These are phyloP conservation scores for Neoitamus cyanurus DNA, from an alignment of 2,888 invertebrate species.

Conservation along the genomic window DNA sequence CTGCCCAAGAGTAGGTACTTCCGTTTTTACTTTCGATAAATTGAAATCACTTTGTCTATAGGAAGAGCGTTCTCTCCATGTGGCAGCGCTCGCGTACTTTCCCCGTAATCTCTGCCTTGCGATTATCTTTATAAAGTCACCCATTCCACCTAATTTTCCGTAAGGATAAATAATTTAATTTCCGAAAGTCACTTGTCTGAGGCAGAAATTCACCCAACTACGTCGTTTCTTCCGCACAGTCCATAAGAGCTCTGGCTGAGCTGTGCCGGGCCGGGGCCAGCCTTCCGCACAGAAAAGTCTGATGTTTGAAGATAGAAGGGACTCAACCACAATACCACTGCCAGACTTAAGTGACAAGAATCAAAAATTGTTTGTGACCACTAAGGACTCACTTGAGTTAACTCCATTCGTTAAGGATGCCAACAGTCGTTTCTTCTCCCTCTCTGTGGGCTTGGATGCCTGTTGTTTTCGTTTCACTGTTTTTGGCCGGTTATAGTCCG, in stretches of 20 bases:
- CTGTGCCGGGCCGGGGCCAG: neutral
- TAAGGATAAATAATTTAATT: slow-evolving; percentile 49
- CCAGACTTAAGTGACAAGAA: slow-evolving; percentile 49
- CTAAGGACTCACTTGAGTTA: slow-evolving; percentile 49
- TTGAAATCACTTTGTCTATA: slow-evolving; percentile 11
- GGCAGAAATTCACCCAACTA: slow-evolving; percentile 34
- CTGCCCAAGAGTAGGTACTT: neutral
- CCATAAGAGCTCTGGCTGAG: neutral
- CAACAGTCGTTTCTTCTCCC: slow-evolving; percentile 40
- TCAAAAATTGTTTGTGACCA: slow-evolving; percentile 49
- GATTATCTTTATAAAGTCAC: slow-evolving; percentile 24
- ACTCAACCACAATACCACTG: slow-evolving; percentile 47
- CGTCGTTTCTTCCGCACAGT: slow-evolving; percentile 15
- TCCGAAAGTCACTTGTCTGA: slow-evolving; percentile 49
- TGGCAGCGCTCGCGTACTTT: neutral
- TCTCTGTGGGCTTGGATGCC: slow-evolving; percentile 2
- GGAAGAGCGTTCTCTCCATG: neutral
- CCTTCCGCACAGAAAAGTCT: slow-evolving; percentile 12
- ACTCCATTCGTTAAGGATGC: slow-evolving; percentile 48
- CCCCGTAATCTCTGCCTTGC: neutral
- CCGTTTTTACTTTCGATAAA: slow-evolving; percentile 29
- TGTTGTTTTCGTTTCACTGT: slow-evolving; percentile 29
- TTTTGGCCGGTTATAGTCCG: neutral
- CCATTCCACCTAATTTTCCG: slow-evolving; percentile 21
- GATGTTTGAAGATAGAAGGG: slow-evolving; percentile 42